A percentile compares a stretch with the other conserved stretches of the same genome.
These are phyloP conservation scores for Microcebus tavaratra DNA, from an alignment of 2,113 vertebrate species.

Conservation along the genomic window DNA sequence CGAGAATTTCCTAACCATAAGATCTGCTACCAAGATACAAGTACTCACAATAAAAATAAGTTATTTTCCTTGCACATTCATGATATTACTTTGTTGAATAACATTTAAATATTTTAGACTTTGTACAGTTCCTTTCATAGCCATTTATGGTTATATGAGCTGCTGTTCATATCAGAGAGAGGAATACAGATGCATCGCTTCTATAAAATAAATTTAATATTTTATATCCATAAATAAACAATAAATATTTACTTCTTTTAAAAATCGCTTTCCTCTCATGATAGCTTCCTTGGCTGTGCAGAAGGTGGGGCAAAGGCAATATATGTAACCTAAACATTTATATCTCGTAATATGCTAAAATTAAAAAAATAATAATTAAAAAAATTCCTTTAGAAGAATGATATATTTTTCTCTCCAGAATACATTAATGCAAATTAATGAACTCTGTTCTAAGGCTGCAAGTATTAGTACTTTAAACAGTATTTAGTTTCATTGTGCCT, in stretches of 20 bases:
- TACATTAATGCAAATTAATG: not conserved
- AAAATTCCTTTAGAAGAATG: not conserved
- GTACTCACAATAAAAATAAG: slow-evolving; percentile 4
- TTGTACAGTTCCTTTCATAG: not conserved
- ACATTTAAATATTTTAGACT: slow-evolving; percentile 38
- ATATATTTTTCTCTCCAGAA: not conserved
- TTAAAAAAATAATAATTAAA: too few relatives aligned
- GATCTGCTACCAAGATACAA: not conserved
- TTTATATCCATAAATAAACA: not conserved
- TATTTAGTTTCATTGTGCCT: not conserved
- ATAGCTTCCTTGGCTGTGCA: too few relatives aligned
- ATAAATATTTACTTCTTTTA: not conserved
- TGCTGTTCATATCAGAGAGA: not conserved
- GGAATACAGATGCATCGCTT: not conserved
- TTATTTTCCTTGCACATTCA: not conserved
- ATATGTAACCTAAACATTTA: too few relatives aligned
- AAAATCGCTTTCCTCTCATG: not conserved
- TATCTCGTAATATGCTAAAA: too few relatives aligned
- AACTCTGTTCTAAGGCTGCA: not conserved
- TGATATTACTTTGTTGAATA: not conserved
- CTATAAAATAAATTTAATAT: not conserved
- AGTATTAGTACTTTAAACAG: not conserved
- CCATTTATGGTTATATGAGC: not conserved
- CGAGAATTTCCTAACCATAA: not conserved
- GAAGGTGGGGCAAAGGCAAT: too few relatives aligned